Conservation (phyloP, 2,888 invertebrate species). For the Agriotes lineatus region DNA sequence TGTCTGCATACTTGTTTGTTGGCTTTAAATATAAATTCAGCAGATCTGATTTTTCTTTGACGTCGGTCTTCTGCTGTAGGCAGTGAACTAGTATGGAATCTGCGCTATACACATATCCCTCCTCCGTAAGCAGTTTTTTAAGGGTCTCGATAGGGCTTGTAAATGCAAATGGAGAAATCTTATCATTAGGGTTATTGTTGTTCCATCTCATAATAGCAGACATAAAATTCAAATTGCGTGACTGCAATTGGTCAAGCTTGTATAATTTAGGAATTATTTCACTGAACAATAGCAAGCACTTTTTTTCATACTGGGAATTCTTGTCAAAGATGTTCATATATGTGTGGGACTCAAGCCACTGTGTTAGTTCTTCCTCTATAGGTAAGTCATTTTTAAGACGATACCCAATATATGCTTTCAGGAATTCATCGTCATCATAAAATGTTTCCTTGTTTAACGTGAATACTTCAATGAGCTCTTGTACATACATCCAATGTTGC, state of each 20-base stretch:
- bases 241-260: background rate
- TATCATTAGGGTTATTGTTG: conserved; percentile 13
- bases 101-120: background rate
- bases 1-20: background rate
- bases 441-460: conserved; percentile 18
- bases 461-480: conserved; percentile 16
- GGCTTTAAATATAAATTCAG: background rate
- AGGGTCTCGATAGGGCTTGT: background rate
- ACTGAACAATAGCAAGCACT: conserved; percentile 16
- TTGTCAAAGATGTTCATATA: background rate
- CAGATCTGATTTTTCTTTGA: background rate
- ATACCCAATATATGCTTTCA: conserved; percentile 16
- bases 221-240: background rate
- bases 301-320: conserved; percentile 12
- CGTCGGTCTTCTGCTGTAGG: background rate
- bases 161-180: background rate
- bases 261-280: conserved; percentile 3
- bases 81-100: background rate
- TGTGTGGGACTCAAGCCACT: background rate
- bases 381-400: conserved; percentile 17
- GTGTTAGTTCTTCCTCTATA: conserved; percentile 10
- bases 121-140: background rate
- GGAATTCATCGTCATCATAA: background rate
- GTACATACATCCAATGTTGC: conserved; percentile 19
- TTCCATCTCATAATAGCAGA: background rate